A percentile compares a stretch with the other conserved stretches of the same genome.
These are phyloP conservation scores for Drosophila busckii DNA, from an alignment of 1,140 invertebrate species.

Conservation along the genomic window DNA sequence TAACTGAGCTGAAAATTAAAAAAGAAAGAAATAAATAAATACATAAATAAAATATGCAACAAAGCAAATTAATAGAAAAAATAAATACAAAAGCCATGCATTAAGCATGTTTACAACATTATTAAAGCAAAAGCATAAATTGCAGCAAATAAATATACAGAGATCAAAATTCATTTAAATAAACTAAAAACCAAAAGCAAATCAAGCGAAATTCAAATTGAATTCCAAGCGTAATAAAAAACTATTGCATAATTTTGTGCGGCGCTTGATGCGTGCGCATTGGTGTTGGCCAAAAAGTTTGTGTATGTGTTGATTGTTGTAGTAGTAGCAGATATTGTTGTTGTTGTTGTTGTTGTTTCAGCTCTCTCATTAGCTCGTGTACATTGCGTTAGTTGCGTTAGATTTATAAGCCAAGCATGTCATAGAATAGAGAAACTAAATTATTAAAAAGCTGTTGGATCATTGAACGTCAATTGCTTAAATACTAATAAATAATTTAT, in stretches of 20 bases:
- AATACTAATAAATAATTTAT: constrained; percentile 7
- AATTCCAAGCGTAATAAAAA: constrained; percentile 44
- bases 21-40: constrained; percentile 34
- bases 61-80: constrained; percentile 29
- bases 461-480: constrained; percentile 36
- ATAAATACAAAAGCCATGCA: constrained; percentile 39
- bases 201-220: constrained; percentile 47
- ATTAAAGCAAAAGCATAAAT: constrained; percentile 59
- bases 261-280: constrained; percentile 30
- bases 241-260: constrained; percentile 72
- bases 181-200: constrained; percentile 21
- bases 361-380: constrained; percentile 43
- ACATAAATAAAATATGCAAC: constrained; percentile 33
- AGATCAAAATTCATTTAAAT: constrained; percentile 59
- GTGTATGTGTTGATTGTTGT: constrained; percentile 25
- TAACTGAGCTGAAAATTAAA: constrained; percentile 71
- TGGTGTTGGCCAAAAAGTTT: constrained; percentile 52
- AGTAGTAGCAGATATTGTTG: constrained; percentile 6
- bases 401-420: constrained; percentile 75
- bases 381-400: constrained; percentile 69
- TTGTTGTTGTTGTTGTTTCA: constrained; percentile 8
- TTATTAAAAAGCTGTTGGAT: constrained; percentile 72
- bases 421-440: constrained; percentile 78
- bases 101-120: constrained; percentile 56
- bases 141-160: constrained; percentile 65